Evolutionary conservation across 1,140 invertebrate species (phyloP).

Genomic region (Oreohelix idahoensis): DNA sequence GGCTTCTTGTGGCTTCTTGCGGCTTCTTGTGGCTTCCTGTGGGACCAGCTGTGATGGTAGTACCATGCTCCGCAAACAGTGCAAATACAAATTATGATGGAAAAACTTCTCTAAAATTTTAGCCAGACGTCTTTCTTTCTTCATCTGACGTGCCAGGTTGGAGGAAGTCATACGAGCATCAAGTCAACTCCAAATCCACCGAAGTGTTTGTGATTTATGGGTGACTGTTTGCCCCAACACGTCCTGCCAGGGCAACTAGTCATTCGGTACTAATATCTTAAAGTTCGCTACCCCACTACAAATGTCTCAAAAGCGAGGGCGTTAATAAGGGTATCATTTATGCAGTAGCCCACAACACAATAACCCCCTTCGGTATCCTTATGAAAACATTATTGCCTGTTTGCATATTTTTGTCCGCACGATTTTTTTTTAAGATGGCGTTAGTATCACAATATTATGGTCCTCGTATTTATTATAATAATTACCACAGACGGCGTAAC

Average conservation of each 20-base stretch:
- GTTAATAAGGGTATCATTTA: background rate
- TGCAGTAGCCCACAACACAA: background rate
- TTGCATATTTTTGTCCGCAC: background rate
- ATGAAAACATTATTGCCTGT: constrained; percentile 4
- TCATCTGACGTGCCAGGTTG: background rate
- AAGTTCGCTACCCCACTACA: background rate
- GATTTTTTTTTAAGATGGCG: background rate
- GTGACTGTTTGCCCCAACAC: background rate
- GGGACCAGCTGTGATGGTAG: no score
- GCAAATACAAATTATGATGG: no score
- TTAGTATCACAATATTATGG: constrained; percentile 8
- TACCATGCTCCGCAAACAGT: no score
- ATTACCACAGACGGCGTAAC: background rate
- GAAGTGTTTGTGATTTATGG: background rate
- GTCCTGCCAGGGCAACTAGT: background rate
- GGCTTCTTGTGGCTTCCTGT: no score
- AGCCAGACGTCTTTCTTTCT: background rate
- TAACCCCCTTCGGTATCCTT: background rate
- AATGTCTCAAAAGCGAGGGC: background rate
- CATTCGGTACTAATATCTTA: background rate
- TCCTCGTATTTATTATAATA: background rate
- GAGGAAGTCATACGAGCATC: background rate
- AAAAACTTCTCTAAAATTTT: no score
- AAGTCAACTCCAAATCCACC: background rate
- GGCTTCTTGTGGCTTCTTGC: no score